These are phyloP conservation scores for Hirudinaria manillensis DNA, from an alignment of 2,888 invertebrate genomes.

Conservation along the genomic window DNA sequence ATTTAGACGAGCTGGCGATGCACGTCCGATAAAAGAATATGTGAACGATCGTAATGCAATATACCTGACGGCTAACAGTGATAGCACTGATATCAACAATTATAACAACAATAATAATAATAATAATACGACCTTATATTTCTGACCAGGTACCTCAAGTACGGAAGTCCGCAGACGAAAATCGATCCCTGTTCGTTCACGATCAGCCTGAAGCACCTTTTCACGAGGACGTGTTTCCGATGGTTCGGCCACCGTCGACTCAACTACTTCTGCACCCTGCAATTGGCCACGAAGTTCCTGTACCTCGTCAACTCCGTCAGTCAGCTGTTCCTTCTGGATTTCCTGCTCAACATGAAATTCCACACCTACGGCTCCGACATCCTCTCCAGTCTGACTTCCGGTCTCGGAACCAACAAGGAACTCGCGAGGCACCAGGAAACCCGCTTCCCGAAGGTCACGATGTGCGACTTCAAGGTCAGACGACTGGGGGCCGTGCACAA, in stretches of 20 bases:
- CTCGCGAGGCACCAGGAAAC: conserved; percentile 19
- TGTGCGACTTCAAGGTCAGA: conserved; percentile 41
- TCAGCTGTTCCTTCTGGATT: conserved; percentile 43
- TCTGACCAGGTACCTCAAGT: conserved; percentile 2
- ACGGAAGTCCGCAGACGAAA: not conserved
- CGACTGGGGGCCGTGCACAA: conserved; percentile 52
- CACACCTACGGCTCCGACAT: conserved; percentile 31
- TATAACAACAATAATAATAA: not conserved
- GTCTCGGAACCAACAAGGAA: not conserved
- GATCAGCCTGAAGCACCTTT: conserved; percentile 29
- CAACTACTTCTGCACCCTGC: conserved; percentile 47
- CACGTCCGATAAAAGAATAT: too few species aligned
- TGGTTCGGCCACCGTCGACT: conserved; percentile 39
- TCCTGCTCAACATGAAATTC: conserved; percentile 34
- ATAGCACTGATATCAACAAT: conserved; percentile 28
- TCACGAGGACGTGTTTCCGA: conserved; percentile 28
- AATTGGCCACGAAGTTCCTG: conserved; percentile 46
- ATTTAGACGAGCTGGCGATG: not conserved
- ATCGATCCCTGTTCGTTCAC: not conserved
- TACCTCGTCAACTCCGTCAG: conserved; percentile 47
- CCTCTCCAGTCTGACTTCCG: not conserved
- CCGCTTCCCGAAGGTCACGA: conserved; percentile 36
- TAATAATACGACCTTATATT: not conserved
- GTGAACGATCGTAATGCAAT: too few species aligned
- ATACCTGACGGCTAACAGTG: not conserved